Evolutionary conservation across 1,140 invertebrate species (phyloP).

Genomic region (Triops cancriformis): DNA sequence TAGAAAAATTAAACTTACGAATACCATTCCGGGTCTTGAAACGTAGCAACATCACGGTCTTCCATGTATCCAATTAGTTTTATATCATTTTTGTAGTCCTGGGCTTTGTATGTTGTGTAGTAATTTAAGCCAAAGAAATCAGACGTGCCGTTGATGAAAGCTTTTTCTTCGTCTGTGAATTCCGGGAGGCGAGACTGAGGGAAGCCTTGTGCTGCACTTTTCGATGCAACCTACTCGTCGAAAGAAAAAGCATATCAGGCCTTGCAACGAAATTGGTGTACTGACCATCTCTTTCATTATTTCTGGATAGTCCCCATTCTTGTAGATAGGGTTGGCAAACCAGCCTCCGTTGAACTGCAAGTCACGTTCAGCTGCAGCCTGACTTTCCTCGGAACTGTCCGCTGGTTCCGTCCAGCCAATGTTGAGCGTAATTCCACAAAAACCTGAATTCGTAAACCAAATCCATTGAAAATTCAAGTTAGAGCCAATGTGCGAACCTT

Average conservation of each 20-base stretch:
- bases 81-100: slow-evolving; percentile 14
- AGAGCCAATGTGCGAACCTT: slow-evolving; percentile 22
- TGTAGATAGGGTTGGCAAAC: slow-evolving; percentile 52
- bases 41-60: slow-evolving; percentile 21
- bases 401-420: slow-evolving; percentile 26
- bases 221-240: slow-evolving; percentile 14
- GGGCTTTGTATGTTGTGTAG: slow-evolving; percentile 35
- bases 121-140: slow-evolving; percentile 44
- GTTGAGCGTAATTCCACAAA: slow-evolving; percentile 24
- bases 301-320: slow-evolving; percentile 51
- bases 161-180: slow-evolving; percentile 25
- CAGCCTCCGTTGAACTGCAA: slow-evolving; percentile 47
- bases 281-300: slow-evolving; percentile 39
- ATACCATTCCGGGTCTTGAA: slow-evolving; percentile 26
- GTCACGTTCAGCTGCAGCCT: slow-evolving; percentile 41
- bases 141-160: slow-evolving; percentile 27
- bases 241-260: too few species aligned
- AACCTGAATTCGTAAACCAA: neutral
- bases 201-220: slow-evolving; percentile 22
- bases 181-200: slow-evolving; percentile 22
- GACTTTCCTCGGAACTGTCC: slow-evolving; percentile 32
- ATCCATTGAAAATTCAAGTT: neutral
- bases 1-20: slow-evolving; percentile 20
- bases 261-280: neutral
- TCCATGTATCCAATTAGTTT: neutral